Conservation (phyloP, 2,797 vertebrate species). For the Myotis daubentonii region DNA sequence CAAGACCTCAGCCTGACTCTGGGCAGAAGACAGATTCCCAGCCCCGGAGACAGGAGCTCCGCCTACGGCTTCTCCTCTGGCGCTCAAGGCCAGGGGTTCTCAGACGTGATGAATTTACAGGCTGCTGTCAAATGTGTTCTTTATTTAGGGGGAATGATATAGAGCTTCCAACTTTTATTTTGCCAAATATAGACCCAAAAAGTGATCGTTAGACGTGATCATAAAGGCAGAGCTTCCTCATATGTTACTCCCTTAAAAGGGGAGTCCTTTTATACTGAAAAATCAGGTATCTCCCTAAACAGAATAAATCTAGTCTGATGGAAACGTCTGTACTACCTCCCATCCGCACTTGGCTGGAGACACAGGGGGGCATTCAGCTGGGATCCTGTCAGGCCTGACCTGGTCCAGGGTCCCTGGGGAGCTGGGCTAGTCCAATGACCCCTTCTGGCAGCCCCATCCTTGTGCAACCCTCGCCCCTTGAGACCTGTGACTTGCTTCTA, state of each 20-base stretch:
- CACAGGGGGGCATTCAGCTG: not conserved
- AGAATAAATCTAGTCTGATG: not conserved
- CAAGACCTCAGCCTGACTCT: fast-evolving
- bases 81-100: not conserved
- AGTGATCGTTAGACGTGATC: too few species aligned
- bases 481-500: not conserved
- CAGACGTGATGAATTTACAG: not conserved
- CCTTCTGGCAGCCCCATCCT: not conserved
- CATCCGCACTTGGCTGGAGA: too few species aligned
- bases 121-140: not conserved
- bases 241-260: not conserved
- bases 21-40: not conserved
- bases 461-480: not conserved
- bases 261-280: not conserved
- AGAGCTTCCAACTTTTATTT: not conserved
- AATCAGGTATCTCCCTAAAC: not conserved
- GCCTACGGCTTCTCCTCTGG: too few species aligned
- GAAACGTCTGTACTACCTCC: not conserved
- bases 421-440: not conserved
- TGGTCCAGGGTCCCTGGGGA: not conserved
- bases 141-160: not conserved
- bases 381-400: not conserved
- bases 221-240: too few species aligned
- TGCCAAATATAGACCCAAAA: not conserved
- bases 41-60: fast-evolving